Percentiles rank a stretch among this genome's conserved stretches.
Evolutionary conservation across 2,797 vertebrate species (phyloP).

Genomic region (Lateolabrax maculatus): DNA sequence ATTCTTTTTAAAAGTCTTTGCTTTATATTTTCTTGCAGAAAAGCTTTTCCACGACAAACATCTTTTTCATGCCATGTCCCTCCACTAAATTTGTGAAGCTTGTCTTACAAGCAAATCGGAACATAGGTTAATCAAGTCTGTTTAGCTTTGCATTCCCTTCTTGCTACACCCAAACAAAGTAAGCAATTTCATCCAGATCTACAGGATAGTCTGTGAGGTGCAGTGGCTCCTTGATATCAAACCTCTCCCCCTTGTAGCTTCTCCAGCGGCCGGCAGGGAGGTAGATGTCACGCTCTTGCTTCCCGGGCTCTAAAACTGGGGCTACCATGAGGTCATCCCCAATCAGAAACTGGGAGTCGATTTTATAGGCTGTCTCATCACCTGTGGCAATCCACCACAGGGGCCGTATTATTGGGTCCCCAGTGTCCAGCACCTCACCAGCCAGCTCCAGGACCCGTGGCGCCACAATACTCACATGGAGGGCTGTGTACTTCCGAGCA

Average conservation of each 20-base stretch:
- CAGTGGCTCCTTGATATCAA: conserved; percentile 90
- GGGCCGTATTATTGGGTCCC: conserved; percentile 96
- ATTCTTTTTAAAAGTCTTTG: neutral
- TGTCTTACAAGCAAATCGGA: conserved; percentile 22
- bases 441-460: conserved; percentile 94
- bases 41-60: neutral
- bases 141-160: conserved; percentile 18
- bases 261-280: conserved; percentile 94
- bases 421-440: conserved; percentile 90
- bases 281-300: conserved; percentile 95
- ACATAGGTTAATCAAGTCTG: neutral
- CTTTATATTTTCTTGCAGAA: neutral
- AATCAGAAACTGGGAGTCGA: conserved; percentile 97
- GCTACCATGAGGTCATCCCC: conserved; percentile 97
- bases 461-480: conserved; percentile 93
- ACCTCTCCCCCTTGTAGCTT: conserved; percentile 95
- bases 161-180: conserved; percentile 90
- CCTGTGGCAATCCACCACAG: conserved; percentile 97
- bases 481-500: conserved; percentile 90
- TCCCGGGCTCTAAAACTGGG: conserved; percentile 94
- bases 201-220: conserved; percentile 94
- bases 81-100: conserved; percentile 6
- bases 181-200: conserved; percentile 94
- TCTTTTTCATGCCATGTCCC: neutral
- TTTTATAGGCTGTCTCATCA: conserved; percentile 91